These are phyloP conservation scores for Pyrocoelia pectoralis DNA, from an alignment of 2,888 invertebrate species.

Conservation along the genomic window DNA sequence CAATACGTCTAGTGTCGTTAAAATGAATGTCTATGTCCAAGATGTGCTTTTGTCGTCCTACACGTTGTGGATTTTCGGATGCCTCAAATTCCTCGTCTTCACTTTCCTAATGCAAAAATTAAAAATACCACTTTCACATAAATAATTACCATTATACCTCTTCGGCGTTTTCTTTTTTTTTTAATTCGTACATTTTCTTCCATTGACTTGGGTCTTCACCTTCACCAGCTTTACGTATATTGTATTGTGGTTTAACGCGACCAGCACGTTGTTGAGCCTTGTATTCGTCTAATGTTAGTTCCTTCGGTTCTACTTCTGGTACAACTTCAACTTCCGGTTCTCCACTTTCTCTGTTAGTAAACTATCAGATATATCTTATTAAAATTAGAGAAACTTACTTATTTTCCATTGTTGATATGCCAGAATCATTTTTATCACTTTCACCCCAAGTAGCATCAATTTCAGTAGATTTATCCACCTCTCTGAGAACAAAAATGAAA, in stretches of 20 bases:
- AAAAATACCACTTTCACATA: constrained; percentile 7
- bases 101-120: constrained; percentile 48
- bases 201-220: constrained; percentile 91
- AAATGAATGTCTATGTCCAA: constrained; percentile 90
- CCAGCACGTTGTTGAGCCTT: constrained; percentile 84
- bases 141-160: constrained; percentile 46
- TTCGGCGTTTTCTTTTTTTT: constrained; percentile 73
- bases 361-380: constrained; percentile 2
- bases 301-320: constrained; percentile 77
- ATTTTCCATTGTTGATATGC: constrained; percentile 46
- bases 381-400: too few relatives aligned
- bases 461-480: constrained; percentile 54
- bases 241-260: constrained; percentile 86
- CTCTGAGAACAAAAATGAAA: constrained; percentile 47
- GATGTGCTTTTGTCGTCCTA: constrained; percentile 85
- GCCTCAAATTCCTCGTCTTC: constrained; percentile 71
- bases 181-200: constrained; percentile 88
- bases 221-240: constrained; percentile 92
- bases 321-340: constrained; percentile 51
- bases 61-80: constrained; percentile 84
- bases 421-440: constrained; percentile 60
- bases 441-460: constrained; percentile 59
- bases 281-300: constrained; percentile 94
- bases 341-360: constrained; percentile 49
- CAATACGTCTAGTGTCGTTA: constrained; percentile 79